Evolutionary conservation across 1,140 invertebrate species (phyloP).

Genomic region (Rhagoletis pomonella): DNA sequence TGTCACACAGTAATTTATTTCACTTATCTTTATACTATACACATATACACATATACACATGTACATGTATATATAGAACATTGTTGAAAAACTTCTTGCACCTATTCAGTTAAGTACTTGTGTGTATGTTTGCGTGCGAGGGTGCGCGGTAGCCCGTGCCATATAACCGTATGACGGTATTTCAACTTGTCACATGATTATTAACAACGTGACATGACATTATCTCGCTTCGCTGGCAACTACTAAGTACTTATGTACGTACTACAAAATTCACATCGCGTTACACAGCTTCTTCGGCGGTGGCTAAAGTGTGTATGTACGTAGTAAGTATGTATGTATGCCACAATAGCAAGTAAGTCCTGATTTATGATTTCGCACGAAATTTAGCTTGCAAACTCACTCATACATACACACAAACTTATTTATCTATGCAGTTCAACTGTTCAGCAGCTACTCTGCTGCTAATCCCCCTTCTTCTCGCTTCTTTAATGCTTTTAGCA

Average conservation of each 20-base stretch:
- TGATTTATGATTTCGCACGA: conserved; percentile 51
- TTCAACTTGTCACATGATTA: conserved; percentile 44
- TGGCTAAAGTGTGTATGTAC: too few species aligned
- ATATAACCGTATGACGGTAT: neutral
- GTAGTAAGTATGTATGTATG: neutral
- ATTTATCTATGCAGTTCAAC: neutral
- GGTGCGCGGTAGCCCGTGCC: too few species aligned
- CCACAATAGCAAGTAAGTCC: neutral
- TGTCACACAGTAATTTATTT: conserved; percentile 30
- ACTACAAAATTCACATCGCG: neutral
- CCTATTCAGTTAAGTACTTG: too few species aligned
- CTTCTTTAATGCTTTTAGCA: neutral
- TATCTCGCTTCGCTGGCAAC: conserved; percentile 18
- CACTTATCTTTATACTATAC: neutral
- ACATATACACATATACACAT: neutral
- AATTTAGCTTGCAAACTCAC: neutral
- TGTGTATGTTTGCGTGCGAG: neutral
- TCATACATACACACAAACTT: too few species aligned
- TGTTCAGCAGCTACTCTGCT: neutral
- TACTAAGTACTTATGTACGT: neutral
- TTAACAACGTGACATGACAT: conserved; percentile 46
- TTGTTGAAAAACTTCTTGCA: too few species aligned
- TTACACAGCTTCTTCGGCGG: neutral
- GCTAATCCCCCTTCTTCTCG: neutral
- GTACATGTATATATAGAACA: too few species aligned